Base-by-base conservation (phyloP, 1,140 invertebrate genomes). In the Trichomalopsis sarcophagae region DNA sequence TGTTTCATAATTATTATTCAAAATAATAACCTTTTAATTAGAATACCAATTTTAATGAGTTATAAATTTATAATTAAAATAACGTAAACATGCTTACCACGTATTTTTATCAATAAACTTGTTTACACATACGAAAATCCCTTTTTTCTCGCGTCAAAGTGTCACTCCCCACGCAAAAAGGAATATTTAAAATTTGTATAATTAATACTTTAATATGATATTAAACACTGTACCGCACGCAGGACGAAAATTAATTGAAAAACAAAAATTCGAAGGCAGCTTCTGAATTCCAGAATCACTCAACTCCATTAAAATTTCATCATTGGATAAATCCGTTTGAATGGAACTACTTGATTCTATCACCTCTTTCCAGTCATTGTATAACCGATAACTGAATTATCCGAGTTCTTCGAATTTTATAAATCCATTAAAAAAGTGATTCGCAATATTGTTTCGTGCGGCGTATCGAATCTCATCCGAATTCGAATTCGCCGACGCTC, bases 391-490 rank as follows among this genome's bases (percentile, higher is more conserved):
- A 66, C 30, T 78, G 50, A 78, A 21, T 78, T 55, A 55, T 2
- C 27, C 3, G 21, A 21, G 44, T 11, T 78, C 62, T 55, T 0
- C 11, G 2, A 30, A 62, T 62, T 78, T 27, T 17, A 36, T 36
- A 78, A 33, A 62, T 78, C 9, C 2, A 78, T 78, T 36, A 17
- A 68, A 68, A 79, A 79, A 30, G 30, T 78, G n/a, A 77, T 77
- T 47, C 44, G 11, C 44, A 66, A 78, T 66, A 78, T 23, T 30
- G 33, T 10, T 78, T 66, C 21, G 33, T 66, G 13, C 11, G 2
- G 11, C 17, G 40, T 17, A 79, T n/a, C 17, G 55, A n/a, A 68
- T 62, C 2, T 66, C 30, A 68, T 47, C 17, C 47, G 23, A 47
- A 81, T 81, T 47, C 44, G 17, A 68, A 23, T 66, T 81, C 23